A percentile compares a stretch with the other conserved stretches of the same genome.
phyloP scores from a whole-genome alignment of 37 sponge, comb jelly and placozoan genomes.

The Agelas oroides region DNA sequence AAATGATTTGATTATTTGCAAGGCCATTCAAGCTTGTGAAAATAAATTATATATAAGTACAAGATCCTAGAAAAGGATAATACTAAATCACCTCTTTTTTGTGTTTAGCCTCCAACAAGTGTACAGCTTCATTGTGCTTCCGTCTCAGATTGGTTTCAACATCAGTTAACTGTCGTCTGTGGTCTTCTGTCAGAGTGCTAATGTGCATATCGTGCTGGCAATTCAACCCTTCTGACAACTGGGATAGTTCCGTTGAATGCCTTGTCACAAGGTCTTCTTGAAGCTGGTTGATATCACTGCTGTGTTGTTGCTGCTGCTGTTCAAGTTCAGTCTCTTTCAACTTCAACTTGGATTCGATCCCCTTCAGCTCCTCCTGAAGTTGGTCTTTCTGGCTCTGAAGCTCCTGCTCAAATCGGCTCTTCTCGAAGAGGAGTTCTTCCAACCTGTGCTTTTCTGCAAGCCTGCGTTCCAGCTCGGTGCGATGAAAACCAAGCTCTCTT shows the following conservation, averaged over 20 bases:
- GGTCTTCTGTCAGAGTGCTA: neutral
- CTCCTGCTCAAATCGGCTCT: constrained; percentile 76
- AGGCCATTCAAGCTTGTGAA: neutral
- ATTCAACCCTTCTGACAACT: neutral
- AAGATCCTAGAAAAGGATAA: neutral
- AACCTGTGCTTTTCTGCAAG: constrained; percentile 61
- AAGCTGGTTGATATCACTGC: neutral
- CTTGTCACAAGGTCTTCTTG: neutral
- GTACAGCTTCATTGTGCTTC: neutral
- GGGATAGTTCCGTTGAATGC: neutral
- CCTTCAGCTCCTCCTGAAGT: constrained; percentile 45
- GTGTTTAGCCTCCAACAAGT: constrained; percentile 2
- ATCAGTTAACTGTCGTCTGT: neutral
- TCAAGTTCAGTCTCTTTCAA: neutral
- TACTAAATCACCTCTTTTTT: constrained; percentile 30
- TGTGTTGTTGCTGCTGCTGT: neutral
- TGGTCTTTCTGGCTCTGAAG: constrained; percentile 62
- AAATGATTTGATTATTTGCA: no score
- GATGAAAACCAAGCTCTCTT: constrained; percentile 56
- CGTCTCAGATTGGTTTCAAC: neutral
- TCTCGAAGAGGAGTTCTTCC: constrained; percentile 77
- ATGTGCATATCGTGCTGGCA: constrained; percentile 4
- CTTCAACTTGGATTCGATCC: constrained; percentile 56
- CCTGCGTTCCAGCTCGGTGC: constrained; percentile 61
- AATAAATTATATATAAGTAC: neutral